A percentile compares a stretch with the other conserved stretches of the same genome.
These are phyloP conservation scores for Sinosuthora webbiana DNA, from an alignment of 2,113 vertebrate genomes.

Conservation along the genomic window DNA sequence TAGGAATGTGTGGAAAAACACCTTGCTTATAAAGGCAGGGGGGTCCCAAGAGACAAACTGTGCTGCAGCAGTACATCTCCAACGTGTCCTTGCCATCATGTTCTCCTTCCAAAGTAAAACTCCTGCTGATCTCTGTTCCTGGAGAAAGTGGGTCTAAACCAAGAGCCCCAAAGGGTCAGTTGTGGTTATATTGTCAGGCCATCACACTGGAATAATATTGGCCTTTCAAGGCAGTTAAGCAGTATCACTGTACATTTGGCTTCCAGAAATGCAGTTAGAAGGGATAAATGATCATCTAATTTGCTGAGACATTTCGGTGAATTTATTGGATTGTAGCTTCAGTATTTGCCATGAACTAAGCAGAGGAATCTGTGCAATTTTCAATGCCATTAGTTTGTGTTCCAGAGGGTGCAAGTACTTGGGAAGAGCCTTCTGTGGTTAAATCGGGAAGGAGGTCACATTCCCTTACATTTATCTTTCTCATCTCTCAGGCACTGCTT, in stretches of 20 bases:
- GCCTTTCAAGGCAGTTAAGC: conserved; percentile 35
- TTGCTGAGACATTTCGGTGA: conserved; percentile 10
- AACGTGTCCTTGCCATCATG: not conserved
- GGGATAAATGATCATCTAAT: conserved; percentile 39
- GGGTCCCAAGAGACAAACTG: not conserved
- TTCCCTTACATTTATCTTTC: not conserved
- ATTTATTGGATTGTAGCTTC: conserved; percentile 14
- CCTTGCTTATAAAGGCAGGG: not conserved
- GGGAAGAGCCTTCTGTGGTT: not conserved
- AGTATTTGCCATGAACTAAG: conserved; percentile 13
- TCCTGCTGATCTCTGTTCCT: not conserved
- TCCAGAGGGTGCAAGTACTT: not conserved
- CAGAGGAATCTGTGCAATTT: not conserved
- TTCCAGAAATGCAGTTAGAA: conserved; percentile 48
- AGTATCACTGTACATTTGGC: not conserved
- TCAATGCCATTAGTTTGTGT: not conserved
- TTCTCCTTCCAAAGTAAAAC: not conserved
- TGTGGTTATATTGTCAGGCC: not conserved
- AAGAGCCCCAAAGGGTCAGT: not conserved
- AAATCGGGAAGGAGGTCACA: not conserved
- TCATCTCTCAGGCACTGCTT: not conserved
- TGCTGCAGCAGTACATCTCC: not conserved
- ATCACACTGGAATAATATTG: not conserved
- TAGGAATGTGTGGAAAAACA: not conserved
- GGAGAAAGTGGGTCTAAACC: not conserved